Evolutionary conservation across 1,140 invertebrate genomes (phyloP).

Genomic region (Drosophila sucinea): DNA sequence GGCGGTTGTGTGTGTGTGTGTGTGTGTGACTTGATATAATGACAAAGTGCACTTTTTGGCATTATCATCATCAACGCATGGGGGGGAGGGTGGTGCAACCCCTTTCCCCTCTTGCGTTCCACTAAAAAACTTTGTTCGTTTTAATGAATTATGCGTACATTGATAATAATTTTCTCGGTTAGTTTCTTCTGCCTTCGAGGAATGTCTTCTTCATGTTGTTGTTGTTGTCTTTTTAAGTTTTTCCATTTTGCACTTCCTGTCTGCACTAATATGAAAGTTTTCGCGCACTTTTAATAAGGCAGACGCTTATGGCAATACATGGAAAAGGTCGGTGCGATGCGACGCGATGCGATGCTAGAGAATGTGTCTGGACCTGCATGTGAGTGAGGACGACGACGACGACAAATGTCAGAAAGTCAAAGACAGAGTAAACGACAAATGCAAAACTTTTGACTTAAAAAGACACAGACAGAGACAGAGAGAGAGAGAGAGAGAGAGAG

Average conservation of each 20-base stretch:
- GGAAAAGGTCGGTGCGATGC: neutral
- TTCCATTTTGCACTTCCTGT: slow-evolving; percentile 33
- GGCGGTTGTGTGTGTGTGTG: slow-evolving; percentile 12
- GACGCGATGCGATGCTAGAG: neutral
- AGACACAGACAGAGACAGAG: neutral
- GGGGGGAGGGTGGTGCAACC: neutral
- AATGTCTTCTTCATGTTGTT: neutral
- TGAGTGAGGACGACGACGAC: slow-evolving; percentile 1
- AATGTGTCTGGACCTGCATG: slow-evolving; percentile 27
- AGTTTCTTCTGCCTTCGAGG: slow-evolving; percentile 40
- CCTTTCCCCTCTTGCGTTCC: neutral
- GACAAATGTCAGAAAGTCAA: slow-evolving; percentile 76
- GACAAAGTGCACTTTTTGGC: slow-evolving; percentile 74
- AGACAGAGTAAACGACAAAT: slow-evolving; percentile 15
- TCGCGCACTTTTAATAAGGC: slow-evolving; percentile 72
- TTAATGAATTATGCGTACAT: slow-evolving; percentile 81
- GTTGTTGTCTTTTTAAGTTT: slow-evolving; percentile 25
- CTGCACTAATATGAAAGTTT: slow-evolving; percentile 68
- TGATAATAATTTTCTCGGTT: slow-evolving; percentile 77
- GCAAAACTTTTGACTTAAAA: slow-evolving; percentile 39
- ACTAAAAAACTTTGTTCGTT: slow-evolving; percentile 67
- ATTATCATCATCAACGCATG: slow-evolving; percentile 64
- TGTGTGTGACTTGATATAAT: slow-evolving; percentile 59
- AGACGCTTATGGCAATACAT: slow-evolving; percentile 54
- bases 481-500: slow-evolving; percentile 5